Base-by-base conservation (phyloP, 2,113 vertebrate species). In the Kryptolebias marmoratus region DNA sequence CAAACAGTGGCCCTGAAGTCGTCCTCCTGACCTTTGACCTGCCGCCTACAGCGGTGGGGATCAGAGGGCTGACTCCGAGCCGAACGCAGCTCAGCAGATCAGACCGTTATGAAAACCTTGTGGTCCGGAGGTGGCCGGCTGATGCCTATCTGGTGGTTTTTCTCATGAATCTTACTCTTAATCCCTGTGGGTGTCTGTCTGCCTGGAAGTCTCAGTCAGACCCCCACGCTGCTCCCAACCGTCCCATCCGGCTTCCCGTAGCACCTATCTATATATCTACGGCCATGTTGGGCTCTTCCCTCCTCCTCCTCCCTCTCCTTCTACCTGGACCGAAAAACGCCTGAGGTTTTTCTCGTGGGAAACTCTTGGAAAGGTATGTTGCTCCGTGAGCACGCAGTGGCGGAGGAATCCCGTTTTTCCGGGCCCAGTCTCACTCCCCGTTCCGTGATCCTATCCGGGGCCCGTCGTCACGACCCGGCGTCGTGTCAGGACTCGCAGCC, bases 311-410 rank as follows among this genome's bases (percentile, higher is more conserved):
- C 5, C 36, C 58, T 45, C 12, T 62, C 5, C 36, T 61, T 45
- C 12, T 62, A 75, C 75, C 75, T 62, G 50, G 77, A 83, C 71
- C 64, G 76, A 89, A 88, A 91, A 88, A 86, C 68, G 87, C 90
- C 90, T 0, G 61, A 81, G 88, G 89, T 87, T 92, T 90, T 93
- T 93, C 92, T 92, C 92, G 86, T 93, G 92, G 92, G 92, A 93
- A 92, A 90, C 75, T 91, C 85, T 85, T 42, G 68, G 71, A 73
- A 70, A 77, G 84, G 90, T 91, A 93, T 93, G 90, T 77, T 82
- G 88, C 82, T 76, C 89, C 68, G 80, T 89, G 81, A 89, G 88
- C 86, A 85, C 67, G 79, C 63, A 88, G 76, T 76, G 81, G 85
- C 81, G 79, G 71, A 45, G 91, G 90, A 92, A 93, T 93, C 92